Conservation (phyloP, 2,113 vertebrate species). For the Corythoichthys haematopterus region DNA sequence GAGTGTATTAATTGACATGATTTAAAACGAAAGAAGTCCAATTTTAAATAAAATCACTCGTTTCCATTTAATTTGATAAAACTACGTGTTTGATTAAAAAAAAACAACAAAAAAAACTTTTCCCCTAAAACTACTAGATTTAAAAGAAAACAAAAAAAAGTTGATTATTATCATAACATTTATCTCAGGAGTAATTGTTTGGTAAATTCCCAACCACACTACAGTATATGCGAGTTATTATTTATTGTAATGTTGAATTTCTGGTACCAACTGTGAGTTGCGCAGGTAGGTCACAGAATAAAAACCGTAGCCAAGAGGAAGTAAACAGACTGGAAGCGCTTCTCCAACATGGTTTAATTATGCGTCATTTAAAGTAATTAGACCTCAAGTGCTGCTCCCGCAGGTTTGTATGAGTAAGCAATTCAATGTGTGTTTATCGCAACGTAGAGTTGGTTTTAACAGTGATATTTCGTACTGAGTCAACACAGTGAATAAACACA, state of each 20-base stretch:
- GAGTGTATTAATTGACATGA: not conserved
- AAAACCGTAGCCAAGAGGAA: constrained; percentile 37
- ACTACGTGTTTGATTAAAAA: not conserved
- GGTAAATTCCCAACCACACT: not conserved
- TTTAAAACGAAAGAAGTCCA: not conserved
- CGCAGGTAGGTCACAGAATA: constrained; percentile 35
- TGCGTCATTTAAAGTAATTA: constrained; percentile 33
- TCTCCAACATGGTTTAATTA: constrained; percentile 23
- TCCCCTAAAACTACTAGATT: not conserved
- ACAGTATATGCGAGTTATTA: not conserved
- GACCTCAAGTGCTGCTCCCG: constrained; percentile 16
- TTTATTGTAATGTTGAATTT: not conserved
- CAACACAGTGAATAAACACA: not conserved
- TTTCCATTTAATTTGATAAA: not conserved
- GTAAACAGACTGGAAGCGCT: constrained; percentile 42
- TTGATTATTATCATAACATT: not conserved
- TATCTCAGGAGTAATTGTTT: not conserved
- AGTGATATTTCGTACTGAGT: not conserved
- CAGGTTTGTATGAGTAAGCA: constrained; percentile 15
- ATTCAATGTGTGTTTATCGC: not conserved
- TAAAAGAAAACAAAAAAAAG: not conserved
- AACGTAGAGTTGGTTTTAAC: not conserved
- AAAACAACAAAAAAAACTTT: no score
- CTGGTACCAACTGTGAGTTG: constrained; percentile 15
- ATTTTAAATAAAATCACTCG: not conserved